Base-by-base conservation (phyloP, 2,113 vertebrate genomes). In the Syngnathoides biaculeatus region DNA sequence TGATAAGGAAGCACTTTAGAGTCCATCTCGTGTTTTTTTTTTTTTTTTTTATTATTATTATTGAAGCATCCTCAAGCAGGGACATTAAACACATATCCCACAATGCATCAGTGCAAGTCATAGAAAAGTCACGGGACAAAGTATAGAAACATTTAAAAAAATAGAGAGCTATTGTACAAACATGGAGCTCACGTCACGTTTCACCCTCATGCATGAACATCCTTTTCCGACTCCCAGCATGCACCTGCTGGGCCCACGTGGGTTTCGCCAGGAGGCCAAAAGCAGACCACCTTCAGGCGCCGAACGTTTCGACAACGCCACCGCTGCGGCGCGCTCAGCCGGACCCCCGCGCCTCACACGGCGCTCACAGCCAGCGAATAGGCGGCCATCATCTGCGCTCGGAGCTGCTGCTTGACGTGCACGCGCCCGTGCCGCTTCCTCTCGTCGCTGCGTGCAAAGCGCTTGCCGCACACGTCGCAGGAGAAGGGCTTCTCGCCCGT, bases 401-500 rank as follows among this genome's bases (percentile, higher is more conserved):
- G 85, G 22, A 89, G 79, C 76, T 89, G 86, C 78, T 98, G 96
- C 85, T 97, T 97, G 48, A 95, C 83, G 84, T 98, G 96, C 81
- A 98, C 96, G 56, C 96, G 95, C 77, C 95, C 93, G 82, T 98
- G 96, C 5, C 96, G 82, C 64, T 98, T 98, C 79, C 95, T 93
- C 71, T 98, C 96, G 35, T 98, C 96, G 75, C 91, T 93, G 78
- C 96, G 84, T 81, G 96, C 96, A 19, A 98, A 98, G 60, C 95
- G 87, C 68, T 95, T 94, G 35, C 95, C 95, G 55, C 96, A 98
- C 74, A 95, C 93, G 47, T 97, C 96, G n/a, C 96, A 98, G 39
- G 96, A 94, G 82, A 97, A 98, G 27, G 96, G 96, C 80, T 98
- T 98, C 80, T 98, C 96, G 0, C 96, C 96, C 0, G 96, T 98